phyloP scores from a whole-genome alignment of 2,797 vertebrate genomes.

The Phalloptychus januarius region DNA sequence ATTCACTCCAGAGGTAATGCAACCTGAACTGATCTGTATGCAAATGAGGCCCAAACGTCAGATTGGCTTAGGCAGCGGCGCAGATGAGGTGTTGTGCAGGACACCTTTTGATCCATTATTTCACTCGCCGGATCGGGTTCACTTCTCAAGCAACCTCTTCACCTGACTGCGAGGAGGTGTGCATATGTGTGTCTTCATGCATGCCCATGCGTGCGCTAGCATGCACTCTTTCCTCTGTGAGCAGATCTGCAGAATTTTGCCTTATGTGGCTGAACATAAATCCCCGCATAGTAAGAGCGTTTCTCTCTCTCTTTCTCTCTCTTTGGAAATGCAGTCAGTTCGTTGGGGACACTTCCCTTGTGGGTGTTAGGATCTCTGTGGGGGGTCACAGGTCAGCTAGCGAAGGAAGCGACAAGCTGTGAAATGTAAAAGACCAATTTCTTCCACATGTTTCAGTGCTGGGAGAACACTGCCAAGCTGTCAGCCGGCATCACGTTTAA shows the following conservation, averaged over 20 bases:
- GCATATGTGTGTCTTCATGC: constrained; percentile 19
- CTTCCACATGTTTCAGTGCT: constrained; percentile 97
- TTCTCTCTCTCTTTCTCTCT: constrained; percentile 73
- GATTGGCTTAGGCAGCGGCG: constrained; percentile 67
- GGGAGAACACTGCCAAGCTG: constrained; percentile 89
- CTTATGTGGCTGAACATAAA: constrained; percentile 80
- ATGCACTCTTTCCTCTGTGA: constrained; percentile 33
- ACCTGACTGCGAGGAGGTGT: constrained; percentile 52
- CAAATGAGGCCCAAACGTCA: constrained; percentile 76
- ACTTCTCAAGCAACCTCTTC: constrained; percentile 71
- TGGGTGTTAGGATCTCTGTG: constrained; percentile 90
- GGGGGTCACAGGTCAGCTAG: constrained; percentile 94
- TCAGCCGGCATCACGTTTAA: constrained; percentile 87
- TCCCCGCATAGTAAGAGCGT: constrained; percentile 78
- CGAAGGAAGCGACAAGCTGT: constrained; percentile 99
- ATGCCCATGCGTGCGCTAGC: constrained; percentile 20
- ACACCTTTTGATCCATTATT: constrained; percentile 85
- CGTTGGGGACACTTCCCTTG: constrained; percentile 94
- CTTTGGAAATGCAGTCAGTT: constrained; percentile 66
- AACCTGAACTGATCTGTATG: constrained; percentile 78
- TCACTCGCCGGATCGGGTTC: constrained; percentile 74
- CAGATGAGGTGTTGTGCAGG: constrained; percentile 66
- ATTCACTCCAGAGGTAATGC: constrained; percentile 75
- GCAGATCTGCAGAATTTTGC: constrained; percentile 55
- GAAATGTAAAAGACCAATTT: constrained; percentile 99